These are phyloP conservation scores for Drosophila paramelanica DNA, from an alignment of 2,888 invertebrate genomes.

Conservation along the genomic window DNA sequence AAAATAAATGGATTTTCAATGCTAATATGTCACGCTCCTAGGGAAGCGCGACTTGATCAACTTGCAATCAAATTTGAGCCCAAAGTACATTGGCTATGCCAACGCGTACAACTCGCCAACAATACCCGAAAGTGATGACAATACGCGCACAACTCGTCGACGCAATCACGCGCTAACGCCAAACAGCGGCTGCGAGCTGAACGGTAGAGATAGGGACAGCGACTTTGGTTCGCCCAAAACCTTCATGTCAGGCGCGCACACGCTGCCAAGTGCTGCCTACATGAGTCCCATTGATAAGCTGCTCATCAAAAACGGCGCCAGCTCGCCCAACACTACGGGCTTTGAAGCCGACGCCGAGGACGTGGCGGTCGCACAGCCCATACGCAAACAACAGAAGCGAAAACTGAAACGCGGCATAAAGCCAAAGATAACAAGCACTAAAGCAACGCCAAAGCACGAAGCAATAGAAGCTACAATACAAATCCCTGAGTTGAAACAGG, in stretches of 20 bases:
- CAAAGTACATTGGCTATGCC: conserved; percentile 83
- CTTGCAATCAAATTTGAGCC: conserved; percentile 81
- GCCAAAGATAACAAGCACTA: conserved; percentile 20
- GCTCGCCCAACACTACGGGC: conserved; percentile 70
- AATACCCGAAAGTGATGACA: conserved; percentile 52
- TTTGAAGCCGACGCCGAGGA: conserved; percentile 70
- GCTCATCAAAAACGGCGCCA: conserved; percentile 80
- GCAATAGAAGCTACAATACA: not conserved
- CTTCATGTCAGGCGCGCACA: not conserved
- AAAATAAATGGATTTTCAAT: not conserved
- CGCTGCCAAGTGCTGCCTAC: conserved; percentile 19
- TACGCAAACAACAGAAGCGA: conserved; percentile 52
- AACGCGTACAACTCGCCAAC: conserved; percentile 55
- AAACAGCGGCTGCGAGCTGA: conserved; percentile 33
- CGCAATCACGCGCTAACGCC: conserved; percentile 44
- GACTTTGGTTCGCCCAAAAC: conserved; percentile 45
- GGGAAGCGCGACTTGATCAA: conserved; percentile 78
- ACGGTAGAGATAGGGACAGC: conserved; percentile 33
- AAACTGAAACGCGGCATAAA: conserved; percentile 56
- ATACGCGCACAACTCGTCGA: conserved; percentile 61
- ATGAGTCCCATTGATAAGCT: conserved; percentile 83
- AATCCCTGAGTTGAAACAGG: not conserved
- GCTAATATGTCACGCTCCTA: conserved; percentile 21
- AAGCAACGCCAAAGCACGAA: not conserved
- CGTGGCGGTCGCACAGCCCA: not conserved